Conservation (phyloP, 2,113 vertebrate genomes). For the Kobus ellipsiprymnus region DNA sequence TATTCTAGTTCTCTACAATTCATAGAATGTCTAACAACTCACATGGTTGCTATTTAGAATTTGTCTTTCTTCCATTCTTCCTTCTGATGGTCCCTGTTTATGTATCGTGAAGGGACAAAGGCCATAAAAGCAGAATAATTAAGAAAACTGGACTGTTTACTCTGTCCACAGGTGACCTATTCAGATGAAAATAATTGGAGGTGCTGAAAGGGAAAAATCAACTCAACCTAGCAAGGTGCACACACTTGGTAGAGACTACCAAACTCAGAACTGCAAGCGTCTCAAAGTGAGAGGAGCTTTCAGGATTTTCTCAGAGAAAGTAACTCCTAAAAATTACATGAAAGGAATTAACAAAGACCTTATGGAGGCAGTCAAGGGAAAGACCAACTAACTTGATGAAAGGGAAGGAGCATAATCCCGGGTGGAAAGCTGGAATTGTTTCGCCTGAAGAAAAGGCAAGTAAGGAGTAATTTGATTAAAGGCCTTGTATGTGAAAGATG, state of each 20-base stretch:
- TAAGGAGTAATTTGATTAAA: constrained; percentile 16
- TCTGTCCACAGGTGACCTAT: background rate
- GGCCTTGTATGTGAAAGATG: background rate
- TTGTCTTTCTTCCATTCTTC: background rate
- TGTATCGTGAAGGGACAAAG: background rate
- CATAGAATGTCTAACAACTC: background rate
- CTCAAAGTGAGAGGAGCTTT: background rate
- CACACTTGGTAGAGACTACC: no score
- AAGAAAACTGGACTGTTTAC: background rate
- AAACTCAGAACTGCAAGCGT: background rate
- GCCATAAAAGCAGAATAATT: background rate
- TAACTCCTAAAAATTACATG: constrained; percentile 4
- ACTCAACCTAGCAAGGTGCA: background rate
- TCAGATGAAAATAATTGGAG: background rate
- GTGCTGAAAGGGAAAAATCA: background rate
- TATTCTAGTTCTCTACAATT: background rate
- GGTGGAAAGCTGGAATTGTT: background rate
- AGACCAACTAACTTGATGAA: background rate
- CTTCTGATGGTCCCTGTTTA: background rate
- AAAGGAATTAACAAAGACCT: constrained; percentile 48
- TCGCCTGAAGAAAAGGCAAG: background rate
- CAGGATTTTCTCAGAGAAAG: constrained; percentile 59
- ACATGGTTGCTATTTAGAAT: background rate
- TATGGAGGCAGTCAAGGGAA: background rate
- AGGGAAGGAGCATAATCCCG: background rate